Evolutionary conservation across 2,113 vertebrate genomes (phyloP).

Genomic region (Gymnocephalus cernua): DNA sequence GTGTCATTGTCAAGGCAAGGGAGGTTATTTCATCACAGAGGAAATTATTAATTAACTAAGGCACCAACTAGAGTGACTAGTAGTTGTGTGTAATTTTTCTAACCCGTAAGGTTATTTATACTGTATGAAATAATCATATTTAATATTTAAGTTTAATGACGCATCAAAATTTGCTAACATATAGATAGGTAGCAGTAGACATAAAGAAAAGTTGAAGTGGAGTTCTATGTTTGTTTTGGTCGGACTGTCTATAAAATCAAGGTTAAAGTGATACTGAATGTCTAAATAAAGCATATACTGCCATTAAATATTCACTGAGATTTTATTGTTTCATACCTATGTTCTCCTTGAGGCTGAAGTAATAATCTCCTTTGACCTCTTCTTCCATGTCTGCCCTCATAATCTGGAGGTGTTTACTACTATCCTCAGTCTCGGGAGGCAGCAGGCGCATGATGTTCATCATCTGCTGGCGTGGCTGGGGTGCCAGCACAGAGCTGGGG

Average conservation of each 20-base stretch:
- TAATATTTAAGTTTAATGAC: neutral
- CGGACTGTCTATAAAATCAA: neutral
- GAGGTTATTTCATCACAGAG: neutral
- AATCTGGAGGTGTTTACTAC: constrained; percentile 63
- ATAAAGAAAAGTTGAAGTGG: neutral
- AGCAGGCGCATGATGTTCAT: constrained; percentile 81
- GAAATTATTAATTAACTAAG: neutral
- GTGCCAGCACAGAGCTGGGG: constrained; percentile 84
- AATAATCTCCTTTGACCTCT: constrained; percentile 86
- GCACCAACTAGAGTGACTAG: neutral
- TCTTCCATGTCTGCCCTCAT: constrained; percentile 75
- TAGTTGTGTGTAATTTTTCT: neutral
- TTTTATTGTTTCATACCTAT: constrained; percentile 84
- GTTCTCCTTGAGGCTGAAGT: constrained; percentile 85
- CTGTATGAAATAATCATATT: neutral
- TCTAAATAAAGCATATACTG: neutral
- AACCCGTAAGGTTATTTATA: neutral
- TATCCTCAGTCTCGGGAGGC: constrained; percentile 73
- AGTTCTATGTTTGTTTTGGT: neutral
- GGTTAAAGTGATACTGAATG: neutral
- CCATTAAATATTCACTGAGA: neutral
- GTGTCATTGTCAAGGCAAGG: neutral
- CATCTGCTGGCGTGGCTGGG: constrained; percentile 83
- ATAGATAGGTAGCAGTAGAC: neutral
- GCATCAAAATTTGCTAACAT: neutral